Evolutionary conservation across 2,888 invertebrate species (phyloP), one percentile per base, ranked within the genome.

Genomic region (Aplocera efformata): DNA sequence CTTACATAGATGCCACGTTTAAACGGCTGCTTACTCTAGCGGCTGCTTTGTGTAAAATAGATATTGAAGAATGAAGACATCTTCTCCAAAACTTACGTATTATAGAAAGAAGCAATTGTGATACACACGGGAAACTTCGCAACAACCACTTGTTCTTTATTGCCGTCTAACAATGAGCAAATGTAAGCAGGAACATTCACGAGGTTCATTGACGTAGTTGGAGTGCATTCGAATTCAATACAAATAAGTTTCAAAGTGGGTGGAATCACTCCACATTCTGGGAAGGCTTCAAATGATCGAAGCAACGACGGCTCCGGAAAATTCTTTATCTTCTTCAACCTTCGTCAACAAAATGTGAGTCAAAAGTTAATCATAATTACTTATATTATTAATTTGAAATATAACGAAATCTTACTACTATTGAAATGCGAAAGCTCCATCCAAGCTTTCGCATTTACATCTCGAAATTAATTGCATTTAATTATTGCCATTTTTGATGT

Each of bases 61-160:
- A n/a, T n/a, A n/a, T n/a, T n/a, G n/a, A n/a, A n/a, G n/a, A n/a
- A n/a, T n/a, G n/a, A n/a, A n/a, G n/a, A n/a, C n/a, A n/a, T n/a
- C n/a, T n/a, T 24, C 10, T 23, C 8, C 3, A 38, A 13, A 9
- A 60, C 81, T 66, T 58, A 88, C 88, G 88, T 86, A 44, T 88
- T 88, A 50, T 88, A 88, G 56, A 86, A 88, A 1, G 86, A 85
- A 1, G 83, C 83, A 36, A 88, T 82, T 1, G 80, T 77, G 11
- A 84, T 61, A 45, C 74, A 76, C 6, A 88, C 74, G 3, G 88
- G 88, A 56, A 88, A 86, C 61, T 82, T 81, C 1, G 88, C 88
- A 1, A 88, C 86, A 2, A 88, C 78, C 7, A 85, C 75, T 57
- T 88, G 88, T 29, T 81, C 67, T 47, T 77, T 82, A 47, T 73